These are phyloP conservation scores for Grus americana DNA, from an alignment of 2,113 vertebrate species.

Conservation along the genomic window DNA sequence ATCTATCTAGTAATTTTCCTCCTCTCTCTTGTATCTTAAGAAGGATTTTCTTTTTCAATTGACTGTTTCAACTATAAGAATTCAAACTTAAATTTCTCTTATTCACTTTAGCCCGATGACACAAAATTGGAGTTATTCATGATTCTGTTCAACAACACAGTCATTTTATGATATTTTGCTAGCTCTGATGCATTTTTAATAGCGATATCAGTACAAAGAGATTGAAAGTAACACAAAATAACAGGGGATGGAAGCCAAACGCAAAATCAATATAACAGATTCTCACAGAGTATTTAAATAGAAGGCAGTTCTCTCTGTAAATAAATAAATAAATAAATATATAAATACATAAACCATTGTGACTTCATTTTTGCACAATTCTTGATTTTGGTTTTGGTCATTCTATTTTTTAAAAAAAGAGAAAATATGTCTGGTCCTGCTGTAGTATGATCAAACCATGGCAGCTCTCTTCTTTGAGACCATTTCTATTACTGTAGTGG, in stretches of 20 bases:
- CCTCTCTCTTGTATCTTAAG: neutral
- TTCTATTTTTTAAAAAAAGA: neutral
- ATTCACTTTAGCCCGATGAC: neutral
- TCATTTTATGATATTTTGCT: slow-evolving; percentile 38
- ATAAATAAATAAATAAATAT: neutral
- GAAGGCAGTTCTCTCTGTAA: neutral
- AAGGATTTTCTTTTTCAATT: slow-evolving; percentile 28
- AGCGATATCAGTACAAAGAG: slow-evolving; percentile 26
- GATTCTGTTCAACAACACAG: slow-evolving; percentile 20
- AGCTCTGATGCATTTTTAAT: slow-evolving; percentile 48
- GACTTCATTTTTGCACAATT: neutral
- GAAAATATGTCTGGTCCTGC: neutral
- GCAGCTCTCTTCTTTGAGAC: neutral
- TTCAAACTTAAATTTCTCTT: slow-evolving; percentile 31
- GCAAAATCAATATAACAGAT: slow-evolving; percentile 25
- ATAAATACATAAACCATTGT: neutral
- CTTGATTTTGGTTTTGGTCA: neutral
- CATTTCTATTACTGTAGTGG: neutral
- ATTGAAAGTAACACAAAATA: slow-evolving; percentile 32
- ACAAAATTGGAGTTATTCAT: slow-evolving; percentile 32
- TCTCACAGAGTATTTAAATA: neutral
- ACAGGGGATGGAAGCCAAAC: neutral
- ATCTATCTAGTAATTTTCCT: slow-evolving; percentile 53
- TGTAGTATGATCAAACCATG: neutral
- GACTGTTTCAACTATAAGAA: slow-evolving; percentile 39